Base-by-base conservation (phyloP, 2,113 vertebrate genomes). In the Brachionichthys hirsutus region DNA sequence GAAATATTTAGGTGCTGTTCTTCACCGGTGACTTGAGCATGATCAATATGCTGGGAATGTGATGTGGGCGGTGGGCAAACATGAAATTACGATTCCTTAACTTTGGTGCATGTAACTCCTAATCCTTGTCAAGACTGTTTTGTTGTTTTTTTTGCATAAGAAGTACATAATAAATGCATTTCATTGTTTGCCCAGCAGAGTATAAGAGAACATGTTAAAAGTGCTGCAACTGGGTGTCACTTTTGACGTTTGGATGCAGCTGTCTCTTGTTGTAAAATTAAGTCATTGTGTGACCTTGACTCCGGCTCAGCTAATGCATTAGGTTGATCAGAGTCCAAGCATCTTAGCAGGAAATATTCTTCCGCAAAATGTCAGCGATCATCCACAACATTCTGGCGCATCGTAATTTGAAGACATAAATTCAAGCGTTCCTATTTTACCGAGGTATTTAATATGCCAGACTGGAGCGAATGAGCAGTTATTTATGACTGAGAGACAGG, bases 371-470 rank as follows among this genome's bases (percentile, higher is more conserved):
- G 73, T 80, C 73, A 71, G 71, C 47, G 68, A 79, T 75, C 66
- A 56, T 63, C 68, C 40, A 40, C 58, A 49, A 47, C 69, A 53
- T 76, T 70, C 53, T 9, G 65, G 58, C 17, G 2, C 54, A 49
- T 72, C 70, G 59, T 83, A 47, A 81, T 72, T 70, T 56, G 62
- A 40, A 64, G 40, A 59, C 48, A 73, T 81, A 77, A 78, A 85
- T 82, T 67, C 70, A 64, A 73, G 55, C 61, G 48, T 74, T 67
- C 55, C 73, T 79, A 56, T 76, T 85, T 83, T 54, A 74, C 70
- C 17, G 12, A 62, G 70, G 36, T 62, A 80, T 81, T 87, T 79
- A 77, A 80, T 75, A 78, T 79, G 76, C 60, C 79, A 75, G 73
- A 46, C 63, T 54, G 46, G 20, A 54, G 67, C 54, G 8, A 11